phyloP scores from a whole-genome alignment of 2,888 invertebrate species.

The Mimas tiliae region DNA sequence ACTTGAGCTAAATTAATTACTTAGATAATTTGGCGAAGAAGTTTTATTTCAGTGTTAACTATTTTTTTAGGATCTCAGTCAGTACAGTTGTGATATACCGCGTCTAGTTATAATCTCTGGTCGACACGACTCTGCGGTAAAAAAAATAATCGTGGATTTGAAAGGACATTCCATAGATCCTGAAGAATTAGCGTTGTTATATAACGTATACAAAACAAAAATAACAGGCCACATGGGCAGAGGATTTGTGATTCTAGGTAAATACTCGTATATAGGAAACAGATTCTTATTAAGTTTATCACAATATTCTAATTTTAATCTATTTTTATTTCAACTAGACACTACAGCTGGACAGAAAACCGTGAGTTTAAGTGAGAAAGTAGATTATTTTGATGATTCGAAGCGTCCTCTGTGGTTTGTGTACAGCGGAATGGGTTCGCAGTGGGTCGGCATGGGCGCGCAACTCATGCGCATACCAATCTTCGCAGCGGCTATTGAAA shows the following conservation, averaged over 20 bases:
- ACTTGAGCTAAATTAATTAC: too few relatives aligned
- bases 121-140: slow-evolving; percentile 75
- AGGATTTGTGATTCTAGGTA: slow-evolving; percentile 83
- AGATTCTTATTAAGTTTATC: not conserved
- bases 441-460: slow-evolving; percentile 86
- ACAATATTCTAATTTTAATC: not conserved
- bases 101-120: slow-evolving; percentile 83
- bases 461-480: slow-evolving; percentile 82
- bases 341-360: slow-evolving; percentile 36
- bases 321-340: slow-evolving; percentile 30
- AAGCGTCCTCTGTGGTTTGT: slow-evolving; percentile 85
- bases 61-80: slow-evolving; percentile 35
- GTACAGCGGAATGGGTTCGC: slow-evolving; percentile 87
- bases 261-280: slow-evolving; percentile 33
- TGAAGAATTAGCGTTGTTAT: slow-evolving; percentile 74
- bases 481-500: slow-evolving; percentile 75
- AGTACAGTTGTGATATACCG: slow-evolving; percentile 59
- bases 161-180: slow-evolving; percentile 61
- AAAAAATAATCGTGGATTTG: slow-evolving; percentile 53
- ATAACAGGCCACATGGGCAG: slow-evolving; percentile 82
- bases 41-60: too few relatives aligned
- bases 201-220: slow-evolving; percentile 68
- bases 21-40: too few relatives aligned
- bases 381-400: slow-evolving; percentile 43
- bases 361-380: slow-evolving; percentile 33